Base-by-base conservation (phyloP, 2,113 vertebrate species). In the Symphodus melops region DNA sequence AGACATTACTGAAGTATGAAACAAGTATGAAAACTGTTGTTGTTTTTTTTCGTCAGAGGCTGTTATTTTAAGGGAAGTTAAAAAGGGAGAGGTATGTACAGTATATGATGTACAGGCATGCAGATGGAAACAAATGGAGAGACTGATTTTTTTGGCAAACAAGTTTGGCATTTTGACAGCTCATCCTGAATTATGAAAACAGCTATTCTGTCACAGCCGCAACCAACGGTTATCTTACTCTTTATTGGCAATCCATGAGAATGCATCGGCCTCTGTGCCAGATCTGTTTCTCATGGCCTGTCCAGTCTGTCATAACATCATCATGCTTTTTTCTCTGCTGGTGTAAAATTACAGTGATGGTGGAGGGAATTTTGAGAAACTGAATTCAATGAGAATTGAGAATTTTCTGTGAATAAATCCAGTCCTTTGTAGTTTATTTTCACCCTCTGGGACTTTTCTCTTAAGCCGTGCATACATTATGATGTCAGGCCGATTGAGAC, bases 121-220 rank as follows among this genome's bases (percentile, higher is more conserved):
- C 69, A 57, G 66, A 68, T 16, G 49, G 53, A 74, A 58, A 46
- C 56, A 64, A 14, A 1, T 41, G 67, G 13, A 72, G 28, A 5
- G 28, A 60, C 25, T 9, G 2, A 69, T 37, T 70, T 71, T 66
- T 71, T 56, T 53, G 68, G 51, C 1, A 0, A 17, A 61, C 53
- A 42, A 53, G 63, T 51, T 20, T 57, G 56, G 12, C 17, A 0
- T 77, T 20, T 44, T 55, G 57, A 84, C 66, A 49, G 70, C 46
- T 81, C 55, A n/a, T 52, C 76, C 57, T 52, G 71, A 82, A 67
- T 86, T 51, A 71, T 58, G 65, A 81, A 80, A 86, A 85, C 60
- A 41, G 20, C 9, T 36, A 63, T 75, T 76, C 49, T 78, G 67
- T 80, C 74, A 62, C 51, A 52, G 83, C 69, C 62, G 76, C 54